A percentile compares a stretch with the other conserved stretches of the same genome.
Conservation (phyloP, 2,888 invertebrate species). For the Selenia dentaria region DNA sequence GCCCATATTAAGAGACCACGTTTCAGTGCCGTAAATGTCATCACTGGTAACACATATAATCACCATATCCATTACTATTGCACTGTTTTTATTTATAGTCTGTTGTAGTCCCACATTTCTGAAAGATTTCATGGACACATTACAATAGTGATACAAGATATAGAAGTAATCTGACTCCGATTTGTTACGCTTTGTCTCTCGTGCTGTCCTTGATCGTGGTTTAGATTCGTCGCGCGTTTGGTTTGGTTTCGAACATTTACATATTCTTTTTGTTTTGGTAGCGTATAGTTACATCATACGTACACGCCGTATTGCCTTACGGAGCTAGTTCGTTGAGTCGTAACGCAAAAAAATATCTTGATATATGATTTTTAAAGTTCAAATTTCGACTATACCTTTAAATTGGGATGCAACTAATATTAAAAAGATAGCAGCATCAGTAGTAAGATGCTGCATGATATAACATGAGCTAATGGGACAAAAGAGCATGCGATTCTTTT, state of each 20-base stretch:
- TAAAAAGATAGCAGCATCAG: too few species aligned
- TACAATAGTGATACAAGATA: slow-evolving; percentile 17
- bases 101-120: slow-evolving; percentile 12
- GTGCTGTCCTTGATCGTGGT: slow-evolving; percentile 36
- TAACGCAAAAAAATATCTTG: slow-evolving; percentile 9
- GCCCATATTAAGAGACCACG: too few species aligned
- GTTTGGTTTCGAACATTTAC: slow-evolving; percentile 9
- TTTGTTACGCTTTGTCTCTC: slow-evolving; percentile 33
- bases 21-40: too few species aligned
- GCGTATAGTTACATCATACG: slow-evolving; percentile 10
- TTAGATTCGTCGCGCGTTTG: slow-evolving; percentile 22
- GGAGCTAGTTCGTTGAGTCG: not conserved
- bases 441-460: too few species aligned
- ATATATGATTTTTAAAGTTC: too few species aligned
- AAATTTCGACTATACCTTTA: too few species aligned
- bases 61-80: too few species aligned
- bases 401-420: too few species aligned
- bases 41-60: too few species aligned
- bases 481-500: too few species aligned
- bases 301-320: not conserved
- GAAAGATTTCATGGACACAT: slow-evolving; percentile 5
- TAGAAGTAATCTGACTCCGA: slow-evolving; percentile 33
- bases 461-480: too few species aligned
- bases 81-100: too few species aligned
- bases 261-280: slow-evolving; percentile 16